phyloP scores from a whole-genome alignment of 2,797 vertebrate genomes.

The Pipistrellus nathusii region DNA sequence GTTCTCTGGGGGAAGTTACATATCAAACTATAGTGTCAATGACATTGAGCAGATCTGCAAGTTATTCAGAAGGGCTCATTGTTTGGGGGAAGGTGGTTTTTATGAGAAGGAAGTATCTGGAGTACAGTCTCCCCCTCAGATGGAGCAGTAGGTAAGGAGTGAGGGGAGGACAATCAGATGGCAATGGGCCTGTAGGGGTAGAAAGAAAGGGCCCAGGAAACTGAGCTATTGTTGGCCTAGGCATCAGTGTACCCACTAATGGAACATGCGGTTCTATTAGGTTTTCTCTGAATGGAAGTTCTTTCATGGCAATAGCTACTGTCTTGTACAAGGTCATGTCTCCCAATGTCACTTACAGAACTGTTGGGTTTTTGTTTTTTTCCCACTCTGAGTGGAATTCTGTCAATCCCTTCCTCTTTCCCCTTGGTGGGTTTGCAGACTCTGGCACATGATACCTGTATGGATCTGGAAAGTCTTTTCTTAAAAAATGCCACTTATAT shows the following conservation, averaged over 20 bases:
- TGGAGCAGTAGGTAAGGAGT: not conserved
- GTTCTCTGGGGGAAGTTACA: too few species aligned
- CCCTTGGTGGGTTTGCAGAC: not conserved
- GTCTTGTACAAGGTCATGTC: not conserved
- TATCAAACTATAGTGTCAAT: not conserved
- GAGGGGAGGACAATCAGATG: not conserved
- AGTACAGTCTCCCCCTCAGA: not conserved
- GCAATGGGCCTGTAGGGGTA: too few species aligned
- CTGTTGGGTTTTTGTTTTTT: not conserved
- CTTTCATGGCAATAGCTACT: not conserved
- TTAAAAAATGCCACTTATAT: not conserved
- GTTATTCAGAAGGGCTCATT: not conserved
- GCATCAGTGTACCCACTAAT: not conserved
- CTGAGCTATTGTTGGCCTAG: too few species aligned
- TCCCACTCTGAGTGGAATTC: not conserved
- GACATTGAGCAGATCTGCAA: not conserved
- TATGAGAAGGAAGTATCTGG: not conserved
- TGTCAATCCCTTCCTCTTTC: conserved; percentile 4
- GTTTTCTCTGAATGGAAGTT: not conserved
- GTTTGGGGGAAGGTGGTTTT: not conserved
- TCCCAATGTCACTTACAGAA: not conserved
- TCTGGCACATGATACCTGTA: not conserved
- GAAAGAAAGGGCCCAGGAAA: not conserved
- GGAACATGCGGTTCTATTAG: rapidly evolving
- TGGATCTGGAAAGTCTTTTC: not conserved